Evolutionary conservation across 1,140 invertebrate genomes (phyloP), one percentile per base, ranked within the genome.

Genomic region (Metopolophium dirhodum): DNA sequence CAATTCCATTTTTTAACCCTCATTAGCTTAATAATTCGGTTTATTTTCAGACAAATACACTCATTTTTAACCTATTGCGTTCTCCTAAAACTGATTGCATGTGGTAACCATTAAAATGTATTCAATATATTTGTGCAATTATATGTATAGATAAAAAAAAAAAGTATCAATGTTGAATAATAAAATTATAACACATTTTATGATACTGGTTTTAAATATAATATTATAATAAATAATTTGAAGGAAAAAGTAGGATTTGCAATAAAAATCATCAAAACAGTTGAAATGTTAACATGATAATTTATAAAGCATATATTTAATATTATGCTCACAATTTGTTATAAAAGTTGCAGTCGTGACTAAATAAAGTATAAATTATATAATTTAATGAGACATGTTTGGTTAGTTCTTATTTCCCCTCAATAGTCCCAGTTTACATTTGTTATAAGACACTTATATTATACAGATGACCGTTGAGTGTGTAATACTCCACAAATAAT

Each of bases 291-390:
- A 90, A 90, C 89, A 90, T 90, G 68, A 88, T 51, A 51, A 68
- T 45, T 90, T 61, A 90, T 89, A 90, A 90, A 90, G 89, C 89
- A 90, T 68, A 90, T 90, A 90, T 90, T 68, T 90, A 61, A 90
- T 90, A 90, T 51, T 68, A 90, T 90, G 89, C 89, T 90, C 37
- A 68, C 23, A 90, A 68, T 68, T 90, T 45, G 89, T 90, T 90
- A 90, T 90, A 90, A 90, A 90, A 90, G 88, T 90, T 90, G 89
- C 89, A 90, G 89, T 90, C 89, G 54, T 90, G 89, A 90, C 89
- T 90, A 90, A 57, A 89, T 89, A 57, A 57, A 68, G 89, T 90
- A 90, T 90, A 90, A 90, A 90, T 90, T 90, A 61, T 90, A 61
- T 57, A 90, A 68, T 90, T 90, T 45, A 90, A 90, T 90, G 54